Percentiles rank a stretch among this genome's conserved stretches.
phyloP scores from a whole-genome alignment of 2,888 invertebrate genomes.

The Hirtodrosophila alboralis region DNA sequence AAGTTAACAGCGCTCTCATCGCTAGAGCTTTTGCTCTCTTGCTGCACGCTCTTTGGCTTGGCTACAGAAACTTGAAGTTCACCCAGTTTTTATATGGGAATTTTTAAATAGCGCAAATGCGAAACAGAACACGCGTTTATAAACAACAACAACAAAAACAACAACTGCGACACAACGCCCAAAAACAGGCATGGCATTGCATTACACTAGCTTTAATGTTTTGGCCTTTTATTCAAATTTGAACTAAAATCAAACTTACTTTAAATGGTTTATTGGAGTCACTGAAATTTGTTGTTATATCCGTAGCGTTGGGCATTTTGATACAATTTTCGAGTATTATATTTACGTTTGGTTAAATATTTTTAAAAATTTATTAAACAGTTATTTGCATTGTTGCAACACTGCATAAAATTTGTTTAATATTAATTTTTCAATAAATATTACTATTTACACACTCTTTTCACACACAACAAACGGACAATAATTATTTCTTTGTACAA shows the following conservation, averaged over 20 bases:
- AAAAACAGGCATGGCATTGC: constrained; percentile 66
- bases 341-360: constrained; percentile 12
- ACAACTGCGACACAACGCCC: constrained; percentile 59
- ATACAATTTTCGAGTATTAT: constrained; percentile 7
- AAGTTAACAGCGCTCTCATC: constrained; percentile 35
- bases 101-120: constrained; percentile 53
- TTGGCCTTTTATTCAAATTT: constrained; percentile 4
- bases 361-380: constrained; percentile 10
- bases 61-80: constrained; percentile 55
- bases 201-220: constrained; percentile 14
- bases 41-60: constrained; percentile 25
- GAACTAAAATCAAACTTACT: constrained; percentile 53
- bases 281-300: constrained; percentile 47
- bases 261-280: constrained; percentile 70
- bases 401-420: constrained; percentile 20
- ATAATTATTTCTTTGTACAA: constrained; percentile 40
- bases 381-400: constrained; percentile 26
- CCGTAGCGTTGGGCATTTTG: constrained; percentile 62
- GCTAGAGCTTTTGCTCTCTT: constrained; percentile 36
- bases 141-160: constrained; percentile 34
- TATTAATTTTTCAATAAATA: constrained; percentile 10
- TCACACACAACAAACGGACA: constrained; percentile 22
- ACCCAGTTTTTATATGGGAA: constrained; percentile 64
- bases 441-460: constrained; percentile 9
- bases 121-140: constrained; percentile 65